phyloP scores from a whole-genome alignment of 1,140 invertebrate genomes.

The Cydia strobilella region DNA sequence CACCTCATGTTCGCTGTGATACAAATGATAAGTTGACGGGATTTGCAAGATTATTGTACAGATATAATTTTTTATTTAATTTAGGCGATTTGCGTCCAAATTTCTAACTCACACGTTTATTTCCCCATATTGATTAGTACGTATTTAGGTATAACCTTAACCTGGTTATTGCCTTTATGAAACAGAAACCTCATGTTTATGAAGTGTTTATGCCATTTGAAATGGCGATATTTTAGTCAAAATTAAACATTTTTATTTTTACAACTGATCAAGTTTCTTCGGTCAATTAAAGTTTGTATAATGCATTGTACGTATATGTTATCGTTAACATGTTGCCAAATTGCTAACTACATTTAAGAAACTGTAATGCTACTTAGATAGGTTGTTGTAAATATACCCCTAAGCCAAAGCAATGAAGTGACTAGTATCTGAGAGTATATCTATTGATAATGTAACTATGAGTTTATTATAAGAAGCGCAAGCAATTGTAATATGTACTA shows the following conservation, averaged over 20 bases:
- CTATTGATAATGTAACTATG: conserved; percentile 55
- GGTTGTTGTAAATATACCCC: conserved; percentile 72
- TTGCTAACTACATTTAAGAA: conserved; percentile 61
- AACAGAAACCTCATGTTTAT: background rate
- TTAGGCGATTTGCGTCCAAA: background rate
- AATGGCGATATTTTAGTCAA: background rate
- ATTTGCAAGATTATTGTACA: conserved; percentile 33
- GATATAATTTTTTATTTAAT: background rate
- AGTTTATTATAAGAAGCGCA: conserved; percentile 47
- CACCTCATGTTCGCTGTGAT: conserved; percentile 62
- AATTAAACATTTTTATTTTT: background rate
- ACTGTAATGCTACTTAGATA: conserved; percentile 60
- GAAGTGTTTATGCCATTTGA: background rate
- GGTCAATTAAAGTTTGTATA: conserved; percentile 72
- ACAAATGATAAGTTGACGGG: conserved; percentile 42
- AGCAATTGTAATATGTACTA: conserved; percentile 59
- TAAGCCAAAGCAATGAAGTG: conserved; percentile 69
- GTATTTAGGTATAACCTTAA: background rate
- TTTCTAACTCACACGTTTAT: background rate
- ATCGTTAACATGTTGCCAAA: conserved; percentile 74
- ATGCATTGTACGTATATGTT: conserved; percentile 63
- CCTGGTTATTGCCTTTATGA: background rate
- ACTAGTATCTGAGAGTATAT: conserved; percentile 66
- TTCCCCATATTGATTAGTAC: background rate
- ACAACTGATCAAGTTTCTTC: conserved; percentile 53